These are phyloP conservation scores for Enteromius anoplus DNA, from an alignment of 2,797 vertebrate species.

Conservation along the genomic window DNA sequence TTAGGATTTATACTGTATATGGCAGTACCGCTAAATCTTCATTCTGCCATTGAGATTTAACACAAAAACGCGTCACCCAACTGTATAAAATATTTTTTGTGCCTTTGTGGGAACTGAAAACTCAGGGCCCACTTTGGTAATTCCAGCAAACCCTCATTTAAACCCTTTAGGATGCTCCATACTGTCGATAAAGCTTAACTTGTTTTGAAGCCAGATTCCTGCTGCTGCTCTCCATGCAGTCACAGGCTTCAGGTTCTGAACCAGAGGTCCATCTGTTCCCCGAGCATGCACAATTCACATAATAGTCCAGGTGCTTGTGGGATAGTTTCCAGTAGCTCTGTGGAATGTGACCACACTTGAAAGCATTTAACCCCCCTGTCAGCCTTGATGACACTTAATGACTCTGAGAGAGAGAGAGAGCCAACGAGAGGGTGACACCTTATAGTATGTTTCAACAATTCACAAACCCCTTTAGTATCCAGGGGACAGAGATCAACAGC, in stretches of 20 bases:
- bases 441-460: slow-evolving; percentile 17
- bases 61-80: background rate
- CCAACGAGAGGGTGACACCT: slow-evolving; percentile 18
- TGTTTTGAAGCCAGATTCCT: slow-evolving; percentile 2
- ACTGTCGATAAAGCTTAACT: background rate
- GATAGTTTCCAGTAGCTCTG: slow-evolving; percentile 34
- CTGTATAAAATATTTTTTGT: background rate
- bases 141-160: background rate
- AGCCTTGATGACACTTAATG: slow-evolving; percentile 47
- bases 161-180: background rate
- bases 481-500: background rate
- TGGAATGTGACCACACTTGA: slow-evolving; percentile 30
- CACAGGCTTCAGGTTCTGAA: slow-evolving; percentile 6
- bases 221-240: background rate
- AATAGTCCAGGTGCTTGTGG: slow-evolving; percentile 28
- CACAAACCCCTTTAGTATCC: background rate
- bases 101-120: background rate
- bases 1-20: background rate
- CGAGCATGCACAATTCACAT: background rate
- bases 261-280: slow-evolving; percentile 6
- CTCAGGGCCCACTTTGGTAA: background rate
- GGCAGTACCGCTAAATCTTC: background rate
- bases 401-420: slow-evolving; percentile 30
- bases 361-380: slow-evolving; percentile 40
- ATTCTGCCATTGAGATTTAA: background rate